Evolutionary conservation across 2,888 invertebrate species (phyloP), one percentile per base, ranked within the genome.

Genomic region (Euspilapteryx auroguttella): DNA sequence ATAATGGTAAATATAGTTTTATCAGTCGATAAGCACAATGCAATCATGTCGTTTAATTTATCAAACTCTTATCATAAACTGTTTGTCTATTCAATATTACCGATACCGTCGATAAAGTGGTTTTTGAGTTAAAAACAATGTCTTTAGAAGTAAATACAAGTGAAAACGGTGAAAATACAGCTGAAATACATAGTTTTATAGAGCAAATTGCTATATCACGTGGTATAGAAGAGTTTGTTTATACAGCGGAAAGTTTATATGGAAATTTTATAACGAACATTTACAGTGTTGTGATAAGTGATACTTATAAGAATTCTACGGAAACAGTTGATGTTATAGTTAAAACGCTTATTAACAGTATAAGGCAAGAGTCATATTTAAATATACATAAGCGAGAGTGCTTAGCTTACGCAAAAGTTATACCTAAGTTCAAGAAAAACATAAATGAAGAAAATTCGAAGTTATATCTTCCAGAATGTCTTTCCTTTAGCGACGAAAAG

Each of bases 91-190:
- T n/a, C n/a, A n/a, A n/a, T n/a, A n/a, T n/a, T n/a, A n/a, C n/a
- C n/a, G n/a, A n/a, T n/a, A n/a, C n/a, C n/a, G n/a, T n/a, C n/a
- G n/a, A n/a, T n/a, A n/a, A n/a, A n/a, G n/a, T n/a, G n/a, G n/a
- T n/a, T n/a, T n/a, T n/a, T n/a, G n/a, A n/a, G n/a, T n/a, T n/a
- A n/a, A n/a, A n/a, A 11, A 55, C 40, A 41, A 71, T 73, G 71
- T 73, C 71, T 44, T 42, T 73, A 34, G 66, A 73, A 37, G 69
- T 73, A n/a, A 64, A 71, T 38, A 45, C 65, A 27, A 65, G 65
- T 49, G 69, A 73, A 45, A 63, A 66, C 2, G 69, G 68, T 21
- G 69, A 69, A 30, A 64, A 68, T 13, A 54, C 54, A 32, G 32
- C 40, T 12, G 62, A 68, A 50, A 45, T 73, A 4, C 71, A 73